Evolutionary conservation across 2,888 invertebrate species (phyloP).

Genomic region (Eupithecia subfuscata): DNA sequence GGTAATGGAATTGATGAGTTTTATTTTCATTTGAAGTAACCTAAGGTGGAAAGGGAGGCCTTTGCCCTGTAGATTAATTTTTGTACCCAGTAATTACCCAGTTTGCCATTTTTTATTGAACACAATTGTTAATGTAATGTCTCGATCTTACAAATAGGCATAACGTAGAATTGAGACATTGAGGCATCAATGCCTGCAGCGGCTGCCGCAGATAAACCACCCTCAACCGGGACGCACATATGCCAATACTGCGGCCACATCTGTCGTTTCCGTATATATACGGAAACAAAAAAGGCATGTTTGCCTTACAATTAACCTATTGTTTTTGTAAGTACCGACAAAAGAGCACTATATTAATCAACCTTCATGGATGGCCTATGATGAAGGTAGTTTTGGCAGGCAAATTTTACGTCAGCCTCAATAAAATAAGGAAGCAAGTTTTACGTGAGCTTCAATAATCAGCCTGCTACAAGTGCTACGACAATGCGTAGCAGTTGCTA

Average conservation of each 20-base stretch:
- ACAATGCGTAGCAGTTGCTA: neutral
- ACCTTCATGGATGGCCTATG: neutral
- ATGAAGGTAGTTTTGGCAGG: too few species aligned
- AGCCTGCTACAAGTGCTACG: neutral
- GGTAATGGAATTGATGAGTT: neutral
- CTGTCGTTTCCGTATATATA: neutral
- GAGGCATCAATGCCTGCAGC: neutral
- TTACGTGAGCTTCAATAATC: neutral
- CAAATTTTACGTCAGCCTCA: neutral
- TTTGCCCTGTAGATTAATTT: too few species aligned
- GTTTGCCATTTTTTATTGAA: too few species aligned
- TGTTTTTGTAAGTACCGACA: neutral
- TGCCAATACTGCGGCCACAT: neutral
- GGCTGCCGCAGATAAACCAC: neutral
- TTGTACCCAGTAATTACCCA: too few species aligned
- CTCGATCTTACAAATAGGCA: too few species aligned
- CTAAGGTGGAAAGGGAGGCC: too few species aligned
- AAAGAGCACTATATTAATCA: neutral
- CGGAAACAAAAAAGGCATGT: too few species aligned
- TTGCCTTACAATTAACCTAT: neutral
- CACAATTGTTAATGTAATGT: too few species aligned
- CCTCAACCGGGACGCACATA: neutral
- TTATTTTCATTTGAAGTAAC: neutral
- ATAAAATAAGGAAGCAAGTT: neutral
- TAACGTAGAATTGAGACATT: neutral